Conservation (phyloP, 2,113 vertebrate species). For the Lethenteron reissneri region DNA sequence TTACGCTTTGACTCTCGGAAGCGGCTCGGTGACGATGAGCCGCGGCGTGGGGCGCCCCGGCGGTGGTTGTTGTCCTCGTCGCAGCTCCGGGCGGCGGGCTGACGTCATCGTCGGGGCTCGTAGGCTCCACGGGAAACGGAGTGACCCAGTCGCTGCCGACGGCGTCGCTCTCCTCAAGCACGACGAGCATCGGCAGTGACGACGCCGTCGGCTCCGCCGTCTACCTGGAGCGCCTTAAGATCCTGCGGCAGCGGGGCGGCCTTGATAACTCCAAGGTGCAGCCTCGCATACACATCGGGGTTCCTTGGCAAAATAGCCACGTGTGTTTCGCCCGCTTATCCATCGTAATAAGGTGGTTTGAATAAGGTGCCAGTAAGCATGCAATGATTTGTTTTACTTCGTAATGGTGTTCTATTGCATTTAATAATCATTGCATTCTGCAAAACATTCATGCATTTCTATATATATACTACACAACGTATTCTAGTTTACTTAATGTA, state of each 20-base stretch:
- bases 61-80: not conserved
- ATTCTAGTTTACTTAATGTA: too few relatives aligned
- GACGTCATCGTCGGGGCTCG: not conserved
- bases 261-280: conserved; percentile 84
- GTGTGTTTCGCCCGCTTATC: not conserved
- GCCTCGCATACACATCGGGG: conserved; percentile 64
- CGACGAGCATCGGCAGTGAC: conserved; percentile 44
- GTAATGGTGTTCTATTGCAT: not conserved
- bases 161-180: conserved; percentile 8
- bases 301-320: conserved; percentile 14
- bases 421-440: too few relatives aligned
- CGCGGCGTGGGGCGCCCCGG: too few relatives aligned
- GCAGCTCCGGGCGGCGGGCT: not conserved
- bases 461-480: too few relatives aligned
- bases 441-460: too few relatives aligned
- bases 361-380: not conserved
- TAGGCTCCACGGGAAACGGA: not conserved
- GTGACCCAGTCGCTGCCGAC: not conserved
- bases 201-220: conserved; percentile 73
- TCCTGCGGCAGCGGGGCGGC: conserved; percentile 73
- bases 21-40: too few relatives aligned
- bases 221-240: conserved; percentile 84
- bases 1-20: too few relatives aligned
- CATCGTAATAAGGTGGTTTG: not conserved
- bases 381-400: not conserved